Evolutionary conservation across 64 coral and sea anemone genomes (phyloP), one percentile per base, ranked within the genome.

Genomic region (Actinia equina): DNA sequence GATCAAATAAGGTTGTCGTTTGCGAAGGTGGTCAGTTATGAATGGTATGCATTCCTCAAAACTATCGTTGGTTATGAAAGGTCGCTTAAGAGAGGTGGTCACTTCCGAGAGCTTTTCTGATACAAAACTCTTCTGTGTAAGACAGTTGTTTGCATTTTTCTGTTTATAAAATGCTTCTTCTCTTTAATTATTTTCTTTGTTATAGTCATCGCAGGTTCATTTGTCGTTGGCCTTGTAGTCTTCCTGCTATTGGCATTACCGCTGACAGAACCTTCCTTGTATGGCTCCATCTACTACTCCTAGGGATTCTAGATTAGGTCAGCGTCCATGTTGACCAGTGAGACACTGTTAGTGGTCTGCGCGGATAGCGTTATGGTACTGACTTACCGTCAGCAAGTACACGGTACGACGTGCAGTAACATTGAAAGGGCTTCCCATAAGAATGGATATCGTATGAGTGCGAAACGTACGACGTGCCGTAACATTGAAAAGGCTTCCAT

Each of bases 211-310:
- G 83, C 88, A 43, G 90, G 78, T 16, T 85, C 83, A 22, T 99
- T 99, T 90, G 86, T 95, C 11, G 62, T 82, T 70, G 97, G 97
- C 52, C 77, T 99, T 26, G 19, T 95, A 4, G 19, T 85, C 16
- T 99, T 99, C 88, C 88, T 95, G 2, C 20, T 85, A 46, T 77
- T 99, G 17, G 88, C 91, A 1, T 77, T 90, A 79, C 93, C 97
- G 13, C 81, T 99, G 22, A 99, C 97, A 43, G 89, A 93, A 49
- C 97, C 97, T 26, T 43, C 80, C 26, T 90, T 81, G 87, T 99
- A 99, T 57, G 69, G 89, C 43, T 95, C 93, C 19, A 26, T 99
- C 23, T 99, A 95, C 87, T 94, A 92, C 83, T 12, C 5, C 17
- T 44, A 81, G 22, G 12, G 41, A 57, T 57, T 0, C 15, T 12